Base-by-base conservation (phyloP, 2,797 vertebrate genomes). In the Eutrigla gurnardus region DNA sequence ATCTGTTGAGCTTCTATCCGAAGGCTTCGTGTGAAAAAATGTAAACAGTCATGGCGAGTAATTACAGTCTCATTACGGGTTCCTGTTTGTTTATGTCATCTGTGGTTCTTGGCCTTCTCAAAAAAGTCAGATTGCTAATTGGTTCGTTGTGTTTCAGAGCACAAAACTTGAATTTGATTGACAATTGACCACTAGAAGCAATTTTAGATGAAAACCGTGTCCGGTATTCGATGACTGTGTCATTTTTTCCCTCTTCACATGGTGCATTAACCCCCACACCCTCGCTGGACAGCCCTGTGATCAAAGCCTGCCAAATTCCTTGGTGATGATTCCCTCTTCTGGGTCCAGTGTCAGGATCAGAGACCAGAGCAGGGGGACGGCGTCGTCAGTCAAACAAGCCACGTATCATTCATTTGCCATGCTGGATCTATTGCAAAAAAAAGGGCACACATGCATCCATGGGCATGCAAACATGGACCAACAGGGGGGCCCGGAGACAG, bases 301-400 rank as follows among this genome's bases (percentile, higher is more conserved):
- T 93, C 90, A 92, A 91, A 91, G 87, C 52, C 77, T 45, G 66
- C 58, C 57, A 59, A 71, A 91, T 90, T 81, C 86, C 77, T 87
- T 32, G 59, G 67, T 75, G 84, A 89, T 89, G 79, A 83, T 84
- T 86, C 88, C 79, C 71, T 77, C 58, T 35, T 55, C 64, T 62
- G 77, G 90, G 82, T 91, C 82, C 70, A 73, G 77, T 90, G 87
- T 90, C 90, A 84, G 80, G 84, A 88, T 87, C 88, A 84, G 78
- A 93, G 75, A 76, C 49, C 35, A 53, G 50, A 84, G 68, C 60
- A 47, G 52, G 63, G 77, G 82, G 82, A 86, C 65, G 18, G 73
- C 71, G n/a, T 40, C 70, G 79, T 86, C 84, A 77, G 76, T 92
- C 86, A 90, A 90, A 92, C 83, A 79, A 89, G 87, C 81, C 86